Conservation (phyloP, 2,797 vertebrate genomes). For the Falco rusticolus region DNA sequence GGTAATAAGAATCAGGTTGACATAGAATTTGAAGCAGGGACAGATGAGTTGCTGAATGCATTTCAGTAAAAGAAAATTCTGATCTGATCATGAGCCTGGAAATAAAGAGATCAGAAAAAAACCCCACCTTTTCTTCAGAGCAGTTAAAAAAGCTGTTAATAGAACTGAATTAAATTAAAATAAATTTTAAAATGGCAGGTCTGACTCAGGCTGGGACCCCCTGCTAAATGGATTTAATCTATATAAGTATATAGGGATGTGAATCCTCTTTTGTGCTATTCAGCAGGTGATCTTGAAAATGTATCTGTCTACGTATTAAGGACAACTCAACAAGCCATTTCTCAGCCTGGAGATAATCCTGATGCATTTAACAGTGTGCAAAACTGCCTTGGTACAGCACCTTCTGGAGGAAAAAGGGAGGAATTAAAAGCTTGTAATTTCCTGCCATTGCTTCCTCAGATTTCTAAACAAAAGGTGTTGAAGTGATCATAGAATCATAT, state of each 20-base stretch:
- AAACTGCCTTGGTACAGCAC: neutral
- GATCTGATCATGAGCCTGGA: neutral
- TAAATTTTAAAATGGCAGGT: neutral
- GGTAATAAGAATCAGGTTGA: neutral
- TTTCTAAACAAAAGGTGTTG: neutral
- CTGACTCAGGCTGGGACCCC: neutral
- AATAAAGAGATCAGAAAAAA: neutral
- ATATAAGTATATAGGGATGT: neutral
- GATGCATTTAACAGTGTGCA: neutral
- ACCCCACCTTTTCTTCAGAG: neutral
- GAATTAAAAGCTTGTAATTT: neutral
- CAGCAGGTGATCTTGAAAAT: neutral
- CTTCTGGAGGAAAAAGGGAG: neutral
- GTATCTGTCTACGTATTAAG: neutral
- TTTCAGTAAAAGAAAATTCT: neutral
- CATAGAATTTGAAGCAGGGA: neutral
- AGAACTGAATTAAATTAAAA: neutral
- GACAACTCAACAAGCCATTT: neutral
- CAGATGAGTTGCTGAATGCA: neutral
- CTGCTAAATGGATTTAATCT: neutral
- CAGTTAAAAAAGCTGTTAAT: neutral
- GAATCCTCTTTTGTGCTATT: neutral
- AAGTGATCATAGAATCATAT: neutral
- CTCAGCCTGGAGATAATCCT: neutral
- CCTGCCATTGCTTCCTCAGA: neutral